Evolutionary conservation across 2,888 invertebrate genomes (phyloP).

Genomic region (Catocala sponsa): DNA sequence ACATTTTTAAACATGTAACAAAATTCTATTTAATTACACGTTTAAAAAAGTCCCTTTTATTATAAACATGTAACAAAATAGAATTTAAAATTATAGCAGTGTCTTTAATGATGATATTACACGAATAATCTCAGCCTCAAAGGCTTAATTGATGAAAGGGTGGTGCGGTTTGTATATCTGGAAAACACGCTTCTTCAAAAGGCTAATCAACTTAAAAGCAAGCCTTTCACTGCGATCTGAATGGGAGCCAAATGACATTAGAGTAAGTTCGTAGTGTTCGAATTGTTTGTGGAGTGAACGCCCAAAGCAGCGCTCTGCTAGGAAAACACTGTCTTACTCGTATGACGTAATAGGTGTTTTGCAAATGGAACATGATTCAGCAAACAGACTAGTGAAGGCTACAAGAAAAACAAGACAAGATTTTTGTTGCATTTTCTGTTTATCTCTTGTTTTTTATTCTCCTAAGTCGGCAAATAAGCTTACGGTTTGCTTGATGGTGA

Average conservation of each 20-base stretch:
- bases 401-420: background rate
- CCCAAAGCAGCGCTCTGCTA: constrained; percentile 9
- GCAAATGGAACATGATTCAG: constrained; percentile 25
- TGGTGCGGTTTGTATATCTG: constrained; percentile 22
- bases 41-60: no score
- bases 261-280: constrained; percentile 33
- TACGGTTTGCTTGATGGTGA: no score
- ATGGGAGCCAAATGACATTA: constrained; percentile 59
- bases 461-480: no score
- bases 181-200: constrained; percentile 50
- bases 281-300: constrained; percentile 23
- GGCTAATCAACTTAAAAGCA: constrained; percentile 69
- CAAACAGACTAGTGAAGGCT: constrained; percentile 16
- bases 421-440: constrained; percentile 8
- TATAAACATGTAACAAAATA: background rate
- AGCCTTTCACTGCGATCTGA: constrained; percentile 53
- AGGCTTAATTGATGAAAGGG: constrained; percentile 26
- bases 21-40: no score
- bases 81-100: background rate
- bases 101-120: no score
- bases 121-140: constrained; percentile 12
- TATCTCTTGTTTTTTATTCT: no score
- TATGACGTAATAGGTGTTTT: constrained; percentile 30
- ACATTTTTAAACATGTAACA: no score
- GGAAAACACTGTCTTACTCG: constrained; percentile 15